These are phyloP conservation scores for Thinocorus orbignyianus DNA, from an alignment of 2,113 vertebrate species.

Conservation along the genomic window DNA sequence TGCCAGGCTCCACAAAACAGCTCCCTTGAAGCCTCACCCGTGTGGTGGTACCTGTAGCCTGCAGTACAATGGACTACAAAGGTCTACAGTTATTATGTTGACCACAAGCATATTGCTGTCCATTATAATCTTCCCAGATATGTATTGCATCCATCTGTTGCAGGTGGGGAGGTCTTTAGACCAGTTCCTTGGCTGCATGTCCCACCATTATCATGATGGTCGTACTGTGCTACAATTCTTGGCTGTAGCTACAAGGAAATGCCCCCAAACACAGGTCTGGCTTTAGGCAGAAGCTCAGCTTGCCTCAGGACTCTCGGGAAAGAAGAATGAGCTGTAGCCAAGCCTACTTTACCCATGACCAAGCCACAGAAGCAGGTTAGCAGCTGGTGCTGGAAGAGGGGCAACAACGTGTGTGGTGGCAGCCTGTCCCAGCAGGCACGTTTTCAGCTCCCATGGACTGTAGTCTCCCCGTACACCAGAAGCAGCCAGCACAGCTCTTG, in stretches of 20 bases:
- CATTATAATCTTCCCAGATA: background rate
- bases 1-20: background rate
- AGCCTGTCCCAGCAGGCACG: background rate
- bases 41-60: background rate
- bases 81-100: background rate
- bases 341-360: background rate
- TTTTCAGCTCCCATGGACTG: rapidly evolving
- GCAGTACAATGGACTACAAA: background rate
- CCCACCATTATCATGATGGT: background rate
- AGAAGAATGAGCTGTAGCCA: background rate
- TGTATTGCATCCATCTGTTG: background rate
- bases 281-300: background rate
- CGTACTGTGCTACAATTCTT: background rate
- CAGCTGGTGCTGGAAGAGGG: background rate
- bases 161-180: background rate
- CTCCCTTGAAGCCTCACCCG: background rate
- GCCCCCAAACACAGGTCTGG: background rate
- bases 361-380: background rate
- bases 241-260: background rate
- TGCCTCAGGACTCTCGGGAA: background rate
- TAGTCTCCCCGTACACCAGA: background rate
- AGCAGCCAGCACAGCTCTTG: background rate
- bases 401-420: background rate
- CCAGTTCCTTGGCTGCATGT: background rate
- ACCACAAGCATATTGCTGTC: background rate